These are phyloP conservation scores for Diprion similis DNA, from an alignment of 1,140 invertebrate genomes.

Conservation along the genomic window DNA sequence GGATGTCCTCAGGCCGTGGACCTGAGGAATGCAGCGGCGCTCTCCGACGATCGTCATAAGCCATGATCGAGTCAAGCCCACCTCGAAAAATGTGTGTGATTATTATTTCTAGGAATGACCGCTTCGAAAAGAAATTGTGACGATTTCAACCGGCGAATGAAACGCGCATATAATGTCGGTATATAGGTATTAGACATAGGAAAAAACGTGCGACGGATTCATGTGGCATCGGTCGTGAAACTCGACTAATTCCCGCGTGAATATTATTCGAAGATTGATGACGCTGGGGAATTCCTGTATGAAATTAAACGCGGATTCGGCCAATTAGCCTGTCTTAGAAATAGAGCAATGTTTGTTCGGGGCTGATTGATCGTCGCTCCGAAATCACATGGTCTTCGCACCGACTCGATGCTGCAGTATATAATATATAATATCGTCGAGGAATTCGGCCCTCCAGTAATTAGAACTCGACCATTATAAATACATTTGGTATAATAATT, in stretches of 20 bases:
- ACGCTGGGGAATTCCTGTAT: background rate
- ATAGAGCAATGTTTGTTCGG: constrained; percentile 2
- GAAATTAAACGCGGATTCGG: background rate
- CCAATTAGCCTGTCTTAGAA: constrained; percentile 1
- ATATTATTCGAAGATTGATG: constrained; percentile 2
- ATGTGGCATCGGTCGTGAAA: too few relatives aligned
- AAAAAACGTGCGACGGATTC: too few relatives aligned
- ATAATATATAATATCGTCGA: constrained; percentile 12
- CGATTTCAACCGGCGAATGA: too few relatives aligned
- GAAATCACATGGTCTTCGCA: background rate
- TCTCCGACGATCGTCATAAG: too few relatives aligned
- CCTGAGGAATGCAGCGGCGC: too few relatives aligned
- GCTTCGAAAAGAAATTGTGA: too few relatives aligned
- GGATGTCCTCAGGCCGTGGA: too few relatives aligned
- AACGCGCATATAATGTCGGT: too few relatives aligned
- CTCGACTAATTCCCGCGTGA: background rate
- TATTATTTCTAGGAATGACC: too few relatives aligned
- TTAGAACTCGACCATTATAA: constrained; percentile 52
- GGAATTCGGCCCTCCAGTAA: constrained; percentile 31
- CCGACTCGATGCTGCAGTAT: background rate
- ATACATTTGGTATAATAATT: constrained; percentile 42
- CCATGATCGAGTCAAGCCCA: too few relatives aligned
- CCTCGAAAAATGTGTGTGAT: too few relatives aligned
- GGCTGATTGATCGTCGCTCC: background rate
- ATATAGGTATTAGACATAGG: too few relatives aligned